phyloP scores from a whole-genome alignment of 2,888 invertebrate genomes.

The Tubulanus polymorphus region DNA sequence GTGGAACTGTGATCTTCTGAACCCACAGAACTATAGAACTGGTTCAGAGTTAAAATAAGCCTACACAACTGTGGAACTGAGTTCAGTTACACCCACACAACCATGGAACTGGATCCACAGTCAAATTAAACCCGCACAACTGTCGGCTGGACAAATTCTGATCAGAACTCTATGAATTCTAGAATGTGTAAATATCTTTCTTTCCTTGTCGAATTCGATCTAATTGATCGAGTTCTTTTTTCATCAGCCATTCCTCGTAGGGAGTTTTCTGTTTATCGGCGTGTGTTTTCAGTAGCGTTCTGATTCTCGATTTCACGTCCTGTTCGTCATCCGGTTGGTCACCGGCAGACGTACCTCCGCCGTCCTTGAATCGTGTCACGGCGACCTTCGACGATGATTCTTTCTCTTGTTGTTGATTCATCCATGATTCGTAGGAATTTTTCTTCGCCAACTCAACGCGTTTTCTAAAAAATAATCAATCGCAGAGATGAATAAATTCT shows the following conservation, averaged over 20 bases:
- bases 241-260: slow-evolving; percentile 39
- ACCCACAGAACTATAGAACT: too few species aligned
- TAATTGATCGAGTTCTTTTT: slow-evolving; percentile 28
- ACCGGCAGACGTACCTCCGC: too few species aligned
- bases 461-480: slow-evolving; percentile 26
- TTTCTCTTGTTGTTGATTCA: slow-evolving; percentile 35
- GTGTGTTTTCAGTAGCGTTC: neutral
- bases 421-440: slow-evolving; percentile 44
- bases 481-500: neutral
- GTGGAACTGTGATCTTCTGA: too few species aligned
- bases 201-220: too few species aligned
- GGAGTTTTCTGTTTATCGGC: slow-evolving; percentile 22
- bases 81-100: too few species aligned
- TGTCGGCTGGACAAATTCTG: too few species aligned
- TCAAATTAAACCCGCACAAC: too few species aligned
- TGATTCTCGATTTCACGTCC: neutral
- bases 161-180: too few species aligned
- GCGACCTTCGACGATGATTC: slow-evolving; percentile 18
- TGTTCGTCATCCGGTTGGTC: neutral
- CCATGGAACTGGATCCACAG: too few species aligned
- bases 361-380: slow-evolving; percentile 8
- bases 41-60: too few species aligned
- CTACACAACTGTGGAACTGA: too few species aligned
- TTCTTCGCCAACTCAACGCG: slow-evolving; percentile 35
- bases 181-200: too few species aligned